These are phyloP conservation scores for Characodon lateralis DNA, from an alignment of 2,797 vertebrate species.

Conservation along the genomic window DNA sequence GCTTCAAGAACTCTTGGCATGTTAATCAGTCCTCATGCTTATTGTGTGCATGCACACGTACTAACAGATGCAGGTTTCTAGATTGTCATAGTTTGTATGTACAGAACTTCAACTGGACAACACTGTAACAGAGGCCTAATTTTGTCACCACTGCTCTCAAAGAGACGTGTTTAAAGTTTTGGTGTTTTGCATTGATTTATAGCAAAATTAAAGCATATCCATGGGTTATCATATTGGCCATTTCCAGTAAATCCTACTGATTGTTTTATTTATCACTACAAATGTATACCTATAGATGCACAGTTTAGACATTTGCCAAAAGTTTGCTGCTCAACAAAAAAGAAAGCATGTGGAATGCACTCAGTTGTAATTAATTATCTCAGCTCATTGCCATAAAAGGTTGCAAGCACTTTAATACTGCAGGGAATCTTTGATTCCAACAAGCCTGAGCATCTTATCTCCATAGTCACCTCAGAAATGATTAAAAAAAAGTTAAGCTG, in stretches of 20 bases:
- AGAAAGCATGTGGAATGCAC: constrained; percentile 1
- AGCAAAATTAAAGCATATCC: background rate
- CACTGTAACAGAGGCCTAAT: constrained; percentile 21
- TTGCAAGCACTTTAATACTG: constrained; percentile 1
- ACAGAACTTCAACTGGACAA: constrained; percentile 22
- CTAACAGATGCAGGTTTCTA: constrained; percentile 5
- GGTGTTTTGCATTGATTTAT: constrained; percentile 20
- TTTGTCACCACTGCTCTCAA: constrained; percentile 25
- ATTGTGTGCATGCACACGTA: background rate
- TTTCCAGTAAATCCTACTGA: constrained; percentile 1
- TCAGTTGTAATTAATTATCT: constrained; percentile 14
- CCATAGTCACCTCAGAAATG: constrained; percentile 12
- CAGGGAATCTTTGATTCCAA: constrained; percentile 25
- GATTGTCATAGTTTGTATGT: constrained; percentile 13
- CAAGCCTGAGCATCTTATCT: constrained; percentile 25
- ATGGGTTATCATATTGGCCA: constrained; percentile 6
- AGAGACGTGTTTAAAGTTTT: constrained; percentile 12
- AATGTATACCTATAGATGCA: background rate
- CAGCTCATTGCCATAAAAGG: constrained; percentile 14
- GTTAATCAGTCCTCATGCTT: constrained; percentile 4
- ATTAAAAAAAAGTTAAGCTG: background rate
- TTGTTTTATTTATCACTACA: background rate
- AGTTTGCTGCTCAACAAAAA: constrained; percentile 8
- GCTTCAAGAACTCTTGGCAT: constrained; percentile 17
- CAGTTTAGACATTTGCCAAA: constrained; percentile 6